Base-by-base conservation (phyloP, 2,113 vertebrate genomes). In the Rousettus leschenaultii region DNA sequence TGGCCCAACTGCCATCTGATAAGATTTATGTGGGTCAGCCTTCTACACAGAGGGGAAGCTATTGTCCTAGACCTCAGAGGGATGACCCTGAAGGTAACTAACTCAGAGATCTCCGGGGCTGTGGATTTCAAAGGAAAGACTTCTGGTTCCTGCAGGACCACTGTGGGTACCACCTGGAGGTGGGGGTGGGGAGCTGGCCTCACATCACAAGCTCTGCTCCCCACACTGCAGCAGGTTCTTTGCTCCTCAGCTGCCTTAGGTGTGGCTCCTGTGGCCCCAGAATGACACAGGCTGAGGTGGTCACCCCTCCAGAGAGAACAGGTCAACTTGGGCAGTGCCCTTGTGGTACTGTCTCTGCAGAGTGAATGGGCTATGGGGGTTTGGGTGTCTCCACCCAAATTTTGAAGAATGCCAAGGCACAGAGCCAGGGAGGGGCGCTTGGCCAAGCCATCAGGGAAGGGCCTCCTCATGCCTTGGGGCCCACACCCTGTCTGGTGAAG, bases 271-370 rank as follows among this genome's bases (percentile, higher is more conserved):
- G 19, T 4, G 18, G 79, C 43, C 43, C 57, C 8, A 18, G 7
- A 16, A 18, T 19, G 24, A 35, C 13, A 35, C 7, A 38, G 40
- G 74, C 45, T 15, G n/a, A 22, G 24, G 24, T 59, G 73, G 33
- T 51, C 35, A 68, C 7, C 30, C 16, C 43, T 68, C 22, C 4
- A 43, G 73, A 59, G 33, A 38, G 30, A 38, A 59, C 3, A 11
- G 4, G 65, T 18, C 40, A n/a, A 51, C 19, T 57, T 40, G 2
- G n/a, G 28, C 0, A 0, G 14, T n/a, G n/a, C 16, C 59, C 82
- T 4, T 10, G 6, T 22, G 24, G 28, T n/a, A 57, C 6, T 19
- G 6, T 78, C 35, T n/a, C 73, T 33, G 40, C 40, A 55, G 57
- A 66, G 48, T 26, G 13, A 28, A 13, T 43, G 68, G 57, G n/a